Evolutionary conservation across 2,113 vertebrate species (phyloP).

Genomic region (Gymnobelideus leadbeateri): DNA sequence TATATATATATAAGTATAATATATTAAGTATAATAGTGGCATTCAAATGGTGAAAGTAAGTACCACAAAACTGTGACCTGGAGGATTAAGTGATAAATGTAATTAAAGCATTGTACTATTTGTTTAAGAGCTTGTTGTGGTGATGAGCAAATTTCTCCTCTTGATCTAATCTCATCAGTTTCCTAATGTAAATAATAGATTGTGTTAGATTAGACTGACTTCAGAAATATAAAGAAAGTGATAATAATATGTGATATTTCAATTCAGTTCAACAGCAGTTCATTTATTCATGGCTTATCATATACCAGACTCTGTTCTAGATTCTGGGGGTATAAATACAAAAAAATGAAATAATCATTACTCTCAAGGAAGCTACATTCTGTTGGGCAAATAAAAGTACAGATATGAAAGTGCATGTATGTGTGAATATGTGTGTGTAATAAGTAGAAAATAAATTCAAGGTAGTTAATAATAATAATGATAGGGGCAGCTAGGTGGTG

Average conservation of each 20-base stretch:
- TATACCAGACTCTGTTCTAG: neutral
- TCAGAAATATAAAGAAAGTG: constrained; percentile 20
- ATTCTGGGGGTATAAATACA: neutral
- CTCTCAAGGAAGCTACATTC: neutral
- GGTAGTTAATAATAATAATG: neutral
- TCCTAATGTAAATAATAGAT: constrained; percentile 33
- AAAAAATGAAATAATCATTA: neutral
- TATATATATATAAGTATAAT: too few relatives aligned
- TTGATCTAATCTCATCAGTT: constrained; percentile 36
- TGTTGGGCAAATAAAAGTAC: neutral
- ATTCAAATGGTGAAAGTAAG: constrained; percentile 37
- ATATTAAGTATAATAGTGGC: constrained; percentile 20
- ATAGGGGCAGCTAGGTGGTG: too few relatives aligned
- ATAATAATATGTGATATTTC: constrained; percentile 30
- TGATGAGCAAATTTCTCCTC: constrained; percentile 43
- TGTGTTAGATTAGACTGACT: constrained; percentile 37
- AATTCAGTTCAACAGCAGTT: neutral
- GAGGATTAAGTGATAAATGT: constrained; percentile 22
- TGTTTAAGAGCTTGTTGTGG: constrained; percentile 51
- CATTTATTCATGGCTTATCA: constrained; percentile 5
- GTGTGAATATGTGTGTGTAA: neutral
- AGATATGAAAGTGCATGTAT: too few relatives aligned
- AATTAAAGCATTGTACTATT: constrained; percentile 46
- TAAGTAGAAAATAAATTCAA: neutral
- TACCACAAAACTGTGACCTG: constrained; percentile 13